Evolutionary conservation across 2,888 invertebrate genomes (phyloP), one percentile per base, ranked within the genome.

Genomic region (Shargacucullia verbasci): DNA sequence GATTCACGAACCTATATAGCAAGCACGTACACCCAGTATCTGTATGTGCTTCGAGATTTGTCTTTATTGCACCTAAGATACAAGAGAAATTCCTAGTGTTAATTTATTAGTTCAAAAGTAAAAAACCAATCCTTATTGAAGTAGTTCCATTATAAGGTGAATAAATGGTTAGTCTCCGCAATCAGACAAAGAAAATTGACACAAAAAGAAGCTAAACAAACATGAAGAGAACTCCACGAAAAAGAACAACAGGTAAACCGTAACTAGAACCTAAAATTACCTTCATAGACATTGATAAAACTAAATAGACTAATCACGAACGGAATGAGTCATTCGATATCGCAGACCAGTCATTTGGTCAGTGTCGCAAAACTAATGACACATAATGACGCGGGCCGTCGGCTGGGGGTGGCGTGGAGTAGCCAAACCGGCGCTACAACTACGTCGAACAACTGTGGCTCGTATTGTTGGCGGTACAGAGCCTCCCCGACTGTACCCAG

Each of bases 351-450:
- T 92, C 91, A 92, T 92, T 92, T 92, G 93, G 93, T 92, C 92
- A 92, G 90, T 90, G 92, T 94, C 92, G 93, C 93, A 92, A 92
- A 93, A 92, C 92, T 94, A 94, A 94, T 93, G 92, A 91, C 91
- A 93, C 91, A 90, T 93, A 94, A 94, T 94, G 92, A 92, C 88
- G 87, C 81, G 7, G 85, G 82, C 79, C 84, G 82, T 81, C 84
- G 84, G 86, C 81, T 83, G 83, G 86, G 84, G 91, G 88, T 85
- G 81, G 83, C 76, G 2, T 20, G 20, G 20, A 71, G 67, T 63
- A 47, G 62, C 80, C 78, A 80, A 73, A 62, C 58, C 73, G 66
- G 59, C 47, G 49, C 61, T 78, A 59, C 76, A 53, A 50, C 59
- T 66, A 39, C 46, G 72, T 47, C 71, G 67, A 15, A 59, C 81